Evolutionary conservation across 2,113 vertebrate species (phyloP).

Genomic region (Bubalus kerabau): DNA sequence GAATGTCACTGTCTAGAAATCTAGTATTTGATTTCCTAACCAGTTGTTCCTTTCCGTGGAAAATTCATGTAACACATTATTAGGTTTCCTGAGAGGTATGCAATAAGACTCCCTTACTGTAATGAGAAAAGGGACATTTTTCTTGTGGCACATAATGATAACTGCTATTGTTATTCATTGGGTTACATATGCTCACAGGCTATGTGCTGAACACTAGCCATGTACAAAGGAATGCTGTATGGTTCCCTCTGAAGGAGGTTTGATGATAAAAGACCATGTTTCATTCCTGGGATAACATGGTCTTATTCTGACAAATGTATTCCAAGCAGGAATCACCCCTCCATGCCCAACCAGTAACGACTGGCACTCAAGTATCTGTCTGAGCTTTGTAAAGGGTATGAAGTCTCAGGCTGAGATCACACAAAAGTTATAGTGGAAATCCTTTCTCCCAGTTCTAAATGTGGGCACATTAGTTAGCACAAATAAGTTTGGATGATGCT

Average conservation of each 20-base stretch:
- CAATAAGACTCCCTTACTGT: conserved; percentile 47
- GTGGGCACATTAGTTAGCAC: background rate
- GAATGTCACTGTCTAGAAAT: conserved; percentile 48
- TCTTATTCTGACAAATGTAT: conserved; percentile 38
- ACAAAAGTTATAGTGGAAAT: background rate
- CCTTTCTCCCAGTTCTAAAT: background rate
- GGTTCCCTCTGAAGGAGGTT: background rate
- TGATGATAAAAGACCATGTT: background rate
- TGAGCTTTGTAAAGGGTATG: background rate
- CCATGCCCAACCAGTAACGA: background rate
- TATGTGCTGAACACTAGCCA: background rate
- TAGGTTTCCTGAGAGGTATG: conserved; percentile 63
- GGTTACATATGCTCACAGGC: conserved; percentile 30
- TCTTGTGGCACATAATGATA: background rate
- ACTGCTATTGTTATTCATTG: conserved; percentile 45
- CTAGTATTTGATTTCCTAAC: conserved; percentile 64
- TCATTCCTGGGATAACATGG: conserved; percentile 39
- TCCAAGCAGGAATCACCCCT: background rate
- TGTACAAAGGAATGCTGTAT: conserved; percentile 19
- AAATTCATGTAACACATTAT: conserved; percentile 61
- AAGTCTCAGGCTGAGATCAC: conserved; percentile 4
- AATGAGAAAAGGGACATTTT: conserved; percentile 41
- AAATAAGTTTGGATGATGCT: background rate
- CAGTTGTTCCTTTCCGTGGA: conserved; percentile 70
- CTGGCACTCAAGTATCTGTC: background rate